These are phyloP conservation scores for Sebastes matsubarae DNA, from an alignment of 2,797 vertebrate species.

Conservation along the genomic window DNA sequence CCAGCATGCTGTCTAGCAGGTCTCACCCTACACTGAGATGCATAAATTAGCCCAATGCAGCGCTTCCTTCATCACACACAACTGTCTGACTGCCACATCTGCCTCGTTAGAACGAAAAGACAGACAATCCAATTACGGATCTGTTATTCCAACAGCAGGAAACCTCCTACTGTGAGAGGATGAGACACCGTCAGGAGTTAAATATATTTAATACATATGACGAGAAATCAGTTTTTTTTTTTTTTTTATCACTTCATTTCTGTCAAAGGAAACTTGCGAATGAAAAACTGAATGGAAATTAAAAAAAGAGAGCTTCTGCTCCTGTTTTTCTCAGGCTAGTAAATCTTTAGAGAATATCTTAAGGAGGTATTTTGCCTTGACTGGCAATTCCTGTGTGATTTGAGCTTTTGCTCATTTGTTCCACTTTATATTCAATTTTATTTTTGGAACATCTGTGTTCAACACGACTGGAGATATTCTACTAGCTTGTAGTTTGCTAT, in stretches of 20 bases:
- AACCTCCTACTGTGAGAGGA: constrained; percentile 26
- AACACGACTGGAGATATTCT: not conserved
- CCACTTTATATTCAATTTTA: not conserved
- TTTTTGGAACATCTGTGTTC: not conserved
- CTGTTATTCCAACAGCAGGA: constrained; percentile 32
- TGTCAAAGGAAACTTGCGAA: not conserved
- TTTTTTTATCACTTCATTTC: constrained; percentile 5
- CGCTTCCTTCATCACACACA: constrained; percentile 18
- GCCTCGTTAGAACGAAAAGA: constrained; percentile 54
- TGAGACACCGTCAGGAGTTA: constrained; percentile 24
- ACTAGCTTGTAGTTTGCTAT: not conserved
- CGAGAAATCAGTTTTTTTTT: not conserved
- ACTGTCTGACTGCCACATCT: constrained; percentile 45
- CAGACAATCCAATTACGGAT: constrained; percentile 58
- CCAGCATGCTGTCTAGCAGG: constrained; percentile 43
- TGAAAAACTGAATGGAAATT: not conserved
- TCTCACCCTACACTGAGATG: constrained; percentile 37
- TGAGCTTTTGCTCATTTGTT: constrained; percentile 4
- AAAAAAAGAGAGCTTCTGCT: not conserved
- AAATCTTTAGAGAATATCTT: constrained; percentile 19
- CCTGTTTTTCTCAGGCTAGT: not conserved
- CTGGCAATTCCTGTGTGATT: not conserved
- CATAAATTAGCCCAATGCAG: constrained; percentile 61
- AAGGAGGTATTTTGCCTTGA: not conserved
- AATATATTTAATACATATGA: constrained; percentile 37